These are phyloP conservation scores for Apamea epomidion DNA, from an alignment of 2,888 invertebrate species.

Conservation along the genomic window DNA sequence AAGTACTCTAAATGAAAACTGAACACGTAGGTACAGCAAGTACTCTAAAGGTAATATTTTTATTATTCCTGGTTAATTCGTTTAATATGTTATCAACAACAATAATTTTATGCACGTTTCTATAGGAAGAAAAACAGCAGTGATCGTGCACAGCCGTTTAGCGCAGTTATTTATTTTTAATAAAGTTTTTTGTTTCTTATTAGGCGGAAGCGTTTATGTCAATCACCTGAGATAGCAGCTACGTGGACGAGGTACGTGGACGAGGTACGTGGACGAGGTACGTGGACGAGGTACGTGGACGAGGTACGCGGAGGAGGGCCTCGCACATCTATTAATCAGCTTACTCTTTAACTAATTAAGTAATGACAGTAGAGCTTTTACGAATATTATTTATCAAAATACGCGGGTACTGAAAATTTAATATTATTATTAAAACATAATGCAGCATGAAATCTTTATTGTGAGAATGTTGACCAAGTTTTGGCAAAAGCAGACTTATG, in stretches of 20 bases:
- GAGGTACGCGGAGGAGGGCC: too few species aligned
- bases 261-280: constrained; percentile 8
- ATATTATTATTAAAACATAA: not conserved
- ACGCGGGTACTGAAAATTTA: not conserved
- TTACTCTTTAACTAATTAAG: constrained; percentile 15
- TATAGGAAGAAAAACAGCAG: not conserved
- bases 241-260: constrained; percentile 7
- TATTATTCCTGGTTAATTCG: not conserved
- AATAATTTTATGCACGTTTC: not conserved
- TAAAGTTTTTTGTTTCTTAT: constrained; percentile 17
- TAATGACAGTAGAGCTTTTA: not conserved
- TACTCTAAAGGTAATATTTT: too few species aligned
- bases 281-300: constrained; percentile 6
- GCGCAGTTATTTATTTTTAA: constrained; percentile 26
- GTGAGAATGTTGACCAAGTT: not conserved
- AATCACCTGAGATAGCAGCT: constrained; percentile 39
- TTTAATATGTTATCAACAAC: not conserved
- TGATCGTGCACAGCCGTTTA: constrained; percentile 3
- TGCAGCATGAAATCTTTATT: not conserved
- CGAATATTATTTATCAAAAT: not conserved
- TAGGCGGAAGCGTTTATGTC: constrained; percentile 49
- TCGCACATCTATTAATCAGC: too few species aligned
- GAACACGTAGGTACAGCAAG: not conserved
- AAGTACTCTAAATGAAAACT: too few species aligned
- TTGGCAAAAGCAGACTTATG: not conserved